phyloP scores from a whole-genome alignment of 2,888 invertebrate genomes.

The Sericinus montela region DNA sequence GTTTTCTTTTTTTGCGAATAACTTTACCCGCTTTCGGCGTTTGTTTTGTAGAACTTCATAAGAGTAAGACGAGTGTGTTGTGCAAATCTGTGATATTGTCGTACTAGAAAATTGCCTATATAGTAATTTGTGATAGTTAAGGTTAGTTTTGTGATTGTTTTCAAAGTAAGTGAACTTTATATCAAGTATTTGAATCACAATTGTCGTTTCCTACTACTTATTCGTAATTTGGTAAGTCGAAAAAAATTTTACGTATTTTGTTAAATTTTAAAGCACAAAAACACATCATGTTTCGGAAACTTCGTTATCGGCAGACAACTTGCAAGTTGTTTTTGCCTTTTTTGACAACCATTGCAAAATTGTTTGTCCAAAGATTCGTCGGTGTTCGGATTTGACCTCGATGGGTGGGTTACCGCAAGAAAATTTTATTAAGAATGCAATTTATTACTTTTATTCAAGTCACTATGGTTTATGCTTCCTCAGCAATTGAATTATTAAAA shows the following conservation, averaged over 20 bases:
- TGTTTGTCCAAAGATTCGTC: constrained; percentile 32
- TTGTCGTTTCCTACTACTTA: neutral
- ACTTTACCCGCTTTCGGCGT: constrained; percentile 27
- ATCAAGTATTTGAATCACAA: neutral
- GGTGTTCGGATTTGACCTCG: constrained; percentile 41
- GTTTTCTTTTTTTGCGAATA: constrained; percentile 28
- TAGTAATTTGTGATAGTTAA: constrained; percentile 31
- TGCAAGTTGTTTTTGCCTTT: constrained; percentile 37
- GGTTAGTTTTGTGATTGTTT: constrained; percentile 34
- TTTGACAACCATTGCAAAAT: constrained; percentile 47
- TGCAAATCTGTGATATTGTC: constrained; percentile 43
- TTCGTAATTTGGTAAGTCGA: constrained; percentile 14
- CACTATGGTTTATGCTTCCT: no score
- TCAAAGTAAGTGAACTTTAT: constrained; percentile 16
- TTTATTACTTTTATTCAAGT: no score
- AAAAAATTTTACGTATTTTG: constrained; percentile 25
- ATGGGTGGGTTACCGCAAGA: constrained; percentile 24
- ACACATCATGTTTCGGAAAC: neutral
- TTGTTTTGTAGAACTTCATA: constrained; percentile 29
- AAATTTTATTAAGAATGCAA: neutral
- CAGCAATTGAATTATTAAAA: no score
- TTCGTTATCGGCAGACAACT: constrained; percentile 16
- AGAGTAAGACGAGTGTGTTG: constrained; percentile 31
- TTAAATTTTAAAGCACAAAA: constrained; percentile 6
- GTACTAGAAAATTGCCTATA: constrained; percentile 17